phyloP scores from a whole-genome alignment of 2,113 vertebrate genomes.

The Grantiella picta region DNA sequence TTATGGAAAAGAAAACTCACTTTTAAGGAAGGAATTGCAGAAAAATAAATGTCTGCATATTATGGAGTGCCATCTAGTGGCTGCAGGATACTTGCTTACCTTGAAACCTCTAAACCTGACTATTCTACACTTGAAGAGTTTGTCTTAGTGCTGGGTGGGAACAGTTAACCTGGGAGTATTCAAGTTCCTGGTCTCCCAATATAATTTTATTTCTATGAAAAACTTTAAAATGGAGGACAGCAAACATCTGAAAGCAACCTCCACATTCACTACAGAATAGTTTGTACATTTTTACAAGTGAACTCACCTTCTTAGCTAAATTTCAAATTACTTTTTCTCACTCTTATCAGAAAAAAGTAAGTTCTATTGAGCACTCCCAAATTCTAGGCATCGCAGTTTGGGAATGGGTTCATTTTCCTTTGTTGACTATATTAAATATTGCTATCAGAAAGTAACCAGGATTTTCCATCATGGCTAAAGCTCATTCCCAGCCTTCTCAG shows the following conservation, averaged over 20 bases:
- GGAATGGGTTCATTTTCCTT: neutral
- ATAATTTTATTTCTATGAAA: neutral
- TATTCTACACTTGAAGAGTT: neutral
- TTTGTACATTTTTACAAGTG: neutral
- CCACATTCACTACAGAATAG: neutral
- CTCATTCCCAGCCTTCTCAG: neutral
- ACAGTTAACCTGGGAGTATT: neutral
- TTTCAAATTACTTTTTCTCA: neutral
- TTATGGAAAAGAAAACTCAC: neutral
- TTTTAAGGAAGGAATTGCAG: neutral
- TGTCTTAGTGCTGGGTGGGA: neutral
- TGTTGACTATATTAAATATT: neutral
- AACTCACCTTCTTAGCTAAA: neutral
- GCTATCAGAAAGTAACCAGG: neutral
- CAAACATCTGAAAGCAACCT: neutral
- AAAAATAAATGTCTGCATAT: neutral
- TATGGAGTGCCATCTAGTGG: conserved; percentile 69
- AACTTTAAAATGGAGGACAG: neutral
- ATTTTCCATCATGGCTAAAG: neutral
- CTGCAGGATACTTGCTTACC: neutral
- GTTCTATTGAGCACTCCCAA: neutral
- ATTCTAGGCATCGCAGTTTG: neutral
- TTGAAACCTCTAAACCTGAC: neutral
- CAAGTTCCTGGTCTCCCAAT: accelerated
- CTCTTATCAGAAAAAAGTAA: neutral